Evolutionary conservation across 2,888 invertebrate species (phyloP).

Genomic region (Drosophila setosimentum): DNA sequence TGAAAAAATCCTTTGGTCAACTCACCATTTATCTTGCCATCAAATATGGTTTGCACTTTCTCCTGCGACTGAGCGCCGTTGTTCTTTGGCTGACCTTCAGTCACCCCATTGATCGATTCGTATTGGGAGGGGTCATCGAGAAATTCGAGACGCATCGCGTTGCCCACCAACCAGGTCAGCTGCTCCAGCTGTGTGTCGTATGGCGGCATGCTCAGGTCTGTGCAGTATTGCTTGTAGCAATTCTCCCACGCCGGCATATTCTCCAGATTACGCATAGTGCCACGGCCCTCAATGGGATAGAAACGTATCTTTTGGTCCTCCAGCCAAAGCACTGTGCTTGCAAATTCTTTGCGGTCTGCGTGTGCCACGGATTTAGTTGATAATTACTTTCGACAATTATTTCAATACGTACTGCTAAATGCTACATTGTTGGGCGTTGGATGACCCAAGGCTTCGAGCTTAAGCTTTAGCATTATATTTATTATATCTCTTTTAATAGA

Average conservation of each 20-base stretch:
- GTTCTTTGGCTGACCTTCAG: conserved; percentile 87
- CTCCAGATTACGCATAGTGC: conserved; percentile 89
- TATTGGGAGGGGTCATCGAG: conserved; percentile 91
- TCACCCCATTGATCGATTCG: conserved; percentile 88
- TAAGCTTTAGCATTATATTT: conserved; percentile 89
- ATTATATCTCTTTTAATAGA: conserved; percentile 30
- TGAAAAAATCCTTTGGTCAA: not conserved
- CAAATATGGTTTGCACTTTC: conserved; percentile 92
- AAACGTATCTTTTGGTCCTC: conserved; percentile 97
- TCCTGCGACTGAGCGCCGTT: conserved; percentile 70
- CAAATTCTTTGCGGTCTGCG: conserved; percentile 92
- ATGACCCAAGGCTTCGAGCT: conserved; percentile 92
- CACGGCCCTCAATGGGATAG: conserved; percentile 93
- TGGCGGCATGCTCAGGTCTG: conserved; percentile 91
- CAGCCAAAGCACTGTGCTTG: conserved; percentile 94
- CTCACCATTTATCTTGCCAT: conserved; percentile 93
- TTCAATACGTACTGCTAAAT: conserved; percentile 87
- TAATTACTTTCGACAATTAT: not conserved
- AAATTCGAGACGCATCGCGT: conserved; percentile 93
- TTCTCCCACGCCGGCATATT: conserved; percentile 89
- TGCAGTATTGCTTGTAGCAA: conserved; percentile 90
- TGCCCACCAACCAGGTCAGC: conserved; percentile 93
- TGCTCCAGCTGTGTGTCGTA: conserved; percentile 88
- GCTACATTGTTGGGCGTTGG: conserved; percentile 90
- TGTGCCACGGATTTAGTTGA: not conserved